Conservation (phyloP, 2,113 vertebrate genomes). For the Protobothrops flavoviridis region DNA sequence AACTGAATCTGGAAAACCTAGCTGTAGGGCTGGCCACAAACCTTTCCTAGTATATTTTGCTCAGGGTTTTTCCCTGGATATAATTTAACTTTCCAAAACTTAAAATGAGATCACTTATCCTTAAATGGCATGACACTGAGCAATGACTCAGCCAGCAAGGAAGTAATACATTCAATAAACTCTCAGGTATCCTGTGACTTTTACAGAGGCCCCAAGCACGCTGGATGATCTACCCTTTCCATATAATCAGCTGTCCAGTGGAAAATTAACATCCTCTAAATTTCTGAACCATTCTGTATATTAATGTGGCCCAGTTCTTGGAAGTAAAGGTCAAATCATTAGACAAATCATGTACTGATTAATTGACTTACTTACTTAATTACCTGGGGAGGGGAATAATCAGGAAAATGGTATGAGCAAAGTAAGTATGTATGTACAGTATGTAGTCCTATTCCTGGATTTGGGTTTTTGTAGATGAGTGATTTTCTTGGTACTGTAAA, state of each 20-base stretch:
- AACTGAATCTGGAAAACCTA: neutral
- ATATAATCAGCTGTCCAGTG: too few species aligned
- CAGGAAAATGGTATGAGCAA: neutral
- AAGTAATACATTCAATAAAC: neutral
- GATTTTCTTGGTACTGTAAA: neutral
- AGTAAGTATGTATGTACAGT: neutral
- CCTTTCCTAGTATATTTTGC: neutral
- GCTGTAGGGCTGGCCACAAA: neutral
- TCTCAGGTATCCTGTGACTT: neutral
- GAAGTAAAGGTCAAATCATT: neutral
- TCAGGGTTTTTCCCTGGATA: neutral
- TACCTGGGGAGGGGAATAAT: neutral
- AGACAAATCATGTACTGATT: neutral
- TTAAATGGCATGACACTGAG: neutral
- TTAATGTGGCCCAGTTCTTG: neutral
- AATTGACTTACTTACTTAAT: neutral
- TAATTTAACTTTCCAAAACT: neutral
- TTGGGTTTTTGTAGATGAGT: neutral
- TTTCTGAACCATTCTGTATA: neutral
- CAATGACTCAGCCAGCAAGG: neutral
- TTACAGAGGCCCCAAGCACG: neutral
- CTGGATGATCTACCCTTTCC: neutral
- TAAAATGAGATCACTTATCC: neutral
- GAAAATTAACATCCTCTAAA: neutral
- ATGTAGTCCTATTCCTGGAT: neutral